phyloP scores from a whole-genome alignment of 2,888 invertebrate genomes.

The Ectobius pallidus region DNA sequence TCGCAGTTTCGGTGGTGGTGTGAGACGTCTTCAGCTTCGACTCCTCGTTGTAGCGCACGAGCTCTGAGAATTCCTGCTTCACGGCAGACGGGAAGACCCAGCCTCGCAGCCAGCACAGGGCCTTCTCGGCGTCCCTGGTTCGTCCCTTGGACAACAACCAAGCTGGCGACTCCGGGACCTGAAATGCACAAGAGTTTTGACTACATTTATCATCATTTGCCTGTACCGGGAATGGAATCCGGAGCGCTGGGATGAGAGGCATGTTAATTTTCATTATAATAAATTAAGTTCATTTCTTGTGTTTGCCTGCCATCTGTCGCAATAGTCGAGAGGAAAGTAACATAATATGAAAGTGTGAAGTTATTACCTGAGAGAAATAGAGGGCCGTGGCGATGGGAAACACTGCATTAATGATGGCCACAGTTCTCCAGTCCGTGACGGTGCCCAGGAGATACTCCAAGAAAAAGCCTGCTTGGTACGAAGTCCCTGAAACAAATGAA shows the following conservation, averaged over 20 bases:
- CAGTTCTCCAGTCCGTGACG: slow-evolving; percentile 61
- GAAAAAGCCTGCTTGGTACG: slow-evolving; percentile 56
- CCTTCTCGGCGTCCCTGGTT: neutral
- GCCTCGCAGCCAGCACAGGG: slow-evolving; percentile 59
- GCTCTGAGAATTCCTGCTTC: slow-evolving; percentile 59
- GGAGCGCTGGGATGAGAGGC: no score
- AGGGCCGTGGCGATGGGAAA: slow-evolving; percentile 61
- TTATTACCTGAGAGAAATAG: slow-evolving; percentile 60
- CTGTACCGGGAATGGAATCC: no score
- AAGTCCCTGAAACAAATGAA: neutral
- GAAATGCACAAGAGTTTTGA: no score
- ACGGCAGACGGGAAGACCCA: slow-evolving; percentile 61
- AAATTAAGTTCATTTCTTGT: no score
- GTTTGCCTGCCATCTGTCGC: no score
- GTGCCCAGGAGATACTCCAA: slow-evolving; percentile 61
- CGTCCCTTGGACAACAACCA: slow-evolving; percentile 18
- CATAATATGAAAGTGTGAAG: no score
- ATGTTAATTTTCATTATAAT: no score
- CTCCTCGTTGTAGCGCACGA: slow-evolving; percentile 57
- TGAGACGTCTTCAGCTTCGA: neutral
- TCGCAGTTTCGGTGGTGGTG: neutral
- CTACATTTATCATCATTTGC: no score
- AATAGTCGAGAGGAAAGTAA: no score
- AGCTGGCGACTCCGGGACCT: slow-evolving; percentile 4
- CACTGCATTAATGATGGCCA: slow-evolving; percentile 59